Base-by-base conservation (phyloP, 1,140 invertebrate species). In the Drosophila melanica region DNA sequence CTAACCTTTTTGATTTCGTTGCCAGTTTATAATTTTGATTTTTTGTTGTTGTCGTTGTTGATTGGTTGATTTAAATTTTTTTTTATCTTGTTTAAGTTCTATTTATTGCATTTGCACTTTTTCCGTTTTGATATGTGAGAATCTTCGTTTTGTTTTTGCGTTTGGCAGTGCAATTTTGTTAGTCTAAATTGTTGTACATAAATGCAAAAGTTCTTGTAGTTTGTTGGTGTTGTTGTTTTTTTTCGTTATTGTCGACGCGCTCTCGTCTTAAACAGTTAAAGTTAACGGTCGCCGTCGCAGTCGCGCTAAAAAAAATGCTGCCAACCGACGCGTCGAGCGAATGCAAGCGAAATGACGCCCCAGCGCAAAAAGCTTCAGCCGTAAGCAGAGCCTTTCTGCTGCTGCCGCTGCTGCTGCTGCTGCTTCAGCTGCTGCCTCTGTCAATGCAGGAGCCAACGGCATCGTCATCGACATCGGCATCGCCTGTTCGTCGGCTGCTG, bases 321-420 rank as follows among this genome's bases (percentile, higher is more conserved):
- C 84, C 71, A 87, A 87, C 82, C 82, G 84, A 87, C 84, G 84
- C 79, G 82, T 87, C 72, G 51, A 87, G 80, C 71, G 82, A 82
- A 66, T 87, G 82, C 84, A 82, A 87, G 79, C 58, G 71, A 87
- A 87, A 89, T 87, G 81, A 81, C 73, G 73, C 41, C 66, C 66
- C 48, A 75, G 14, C 58, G 44, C 62, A 71, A 67, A 67, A 59
- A 71, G 68, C 62, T 66, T 51, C 37, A 42, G 35, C 35, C 37
- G 48, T 50, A 50, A 66, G 69, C 62, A 66, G 63, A 72, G 69
- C 69, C 63, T 72, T 65, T 45, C 30, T 64, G 62, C 48, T 54
- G 50, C 66, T 53, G 66, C 66, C 35, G 23, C 30, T 37, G 48
- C 44, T 33, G 50, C 33, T 12, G 45, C 48, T 45, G 37, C n/a